phyloP scores from a whole-genome alignment of 2,888 invertebrate species.

The Liposcelis brunnea region DNA sequence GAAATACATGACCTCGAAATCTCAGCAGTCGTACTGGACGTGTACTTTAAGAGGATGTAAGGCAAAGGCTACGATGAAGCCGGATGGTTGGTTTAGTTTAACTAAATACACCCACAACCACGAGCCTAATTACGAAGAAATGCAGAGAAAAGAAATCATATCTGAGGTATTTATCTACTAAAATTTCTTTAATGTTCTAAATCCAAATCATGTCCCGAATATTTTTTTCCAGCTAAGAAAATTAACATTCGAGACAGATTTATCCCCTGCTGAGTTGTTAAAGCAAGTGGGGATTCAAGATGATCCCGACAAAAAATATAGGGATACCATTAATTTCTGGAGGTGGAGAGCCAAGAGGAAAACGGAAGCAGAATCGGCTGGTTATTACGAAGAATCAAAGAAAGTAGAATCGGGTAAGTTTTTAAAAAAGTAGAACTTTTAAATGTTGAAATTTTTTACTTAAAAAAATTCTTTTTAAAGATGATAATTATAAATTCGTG shows the following conservation, averaged over 20 bases:
- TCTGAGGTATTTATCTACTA: neutral
- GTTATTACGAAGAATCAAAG: too few species aligned
- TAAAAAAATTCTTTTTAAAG: too few species aligned
- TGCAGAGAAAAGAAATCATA: neutral
- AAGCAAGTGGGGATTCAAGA: neutral
- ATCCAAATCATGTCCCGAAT: too few species aligned
- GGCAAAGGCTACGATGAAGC: neutral
- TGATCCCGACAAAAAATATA: neutral
- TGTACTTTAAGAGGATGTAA: neutral
- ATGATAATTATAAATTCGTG: neutral
- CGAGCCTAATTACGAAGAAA: conserved; percentile 6
- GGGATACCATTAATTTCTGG: conserved; percentile 5
- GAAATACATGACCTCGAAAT: conserved; percentile 7
- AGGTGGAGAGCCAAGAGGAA: conserved; percentile 3
- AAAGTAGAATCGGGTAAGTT: too few species aligned
- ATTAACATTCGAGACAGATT: neutral
- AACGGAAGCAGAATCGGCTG: neutral
- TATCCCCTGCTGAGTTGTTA: neutral
- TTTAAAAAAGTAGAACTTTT: too few species aligned
- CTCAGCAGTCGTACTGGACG: conserved; percentile 3
- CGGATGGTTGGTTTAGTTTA: neutral
- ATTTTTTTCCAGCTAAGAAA: neutral
- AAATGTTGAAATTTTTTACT: too few species aligned
- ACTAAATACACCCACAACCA: conserved; percentile 5
- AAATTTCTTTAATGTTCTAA: too few species aligned